phyloP scores from a whole-genome alignment of 2,888 invertebrate genomes.

The Chironomus riparius region DNA sequence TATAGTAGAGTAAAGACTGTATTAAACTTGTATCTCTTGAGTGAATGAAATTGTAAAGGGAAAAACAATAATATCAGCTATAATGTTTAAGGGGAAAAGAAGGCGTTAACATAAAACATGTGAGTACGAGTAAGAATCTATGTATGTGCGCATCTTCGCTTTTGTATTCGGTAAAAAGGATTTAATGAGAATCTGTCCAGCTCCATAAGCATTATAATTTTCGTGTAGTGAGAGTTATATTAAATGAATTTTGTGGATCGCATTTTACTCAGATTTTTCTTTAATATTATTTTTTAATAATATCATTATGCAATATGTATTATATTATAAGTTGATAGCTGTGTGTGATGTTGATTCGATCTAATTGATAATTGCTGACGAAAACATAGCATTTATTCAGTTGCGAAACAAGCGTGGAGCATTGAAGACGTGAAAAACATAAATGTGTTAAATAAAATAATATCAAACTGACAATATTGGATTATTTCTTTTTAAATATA shows the following conservation, averaged over 20 bases:
- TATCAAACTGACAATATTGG: neutral
- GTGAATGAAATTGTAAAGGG: no score
- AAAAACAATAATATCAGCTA: no score
- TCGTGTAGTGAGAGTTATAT: neutral
- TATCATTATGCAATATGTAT: constrained; percentile 20
- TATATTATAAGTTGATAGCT: constrained; percentile 24
- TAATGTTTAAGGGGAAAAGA: no score
- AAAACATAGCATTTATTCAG: constrained; percentile 15
- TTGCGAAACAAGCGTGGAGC: neutral
- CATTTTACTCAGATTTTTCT: constrained; percentile 22
- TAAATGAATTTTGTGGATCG: constrained; percentile 25
- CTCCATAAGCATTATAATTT: neutral
- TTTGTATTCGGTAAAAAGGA: neutral
- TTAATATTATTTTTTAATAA: constrained; percentile 8
- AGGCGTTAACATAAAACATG: no score
- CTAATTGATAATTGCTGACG: constrained; percentile 24
- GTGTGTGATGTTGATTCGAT: constrained; percentile 24
- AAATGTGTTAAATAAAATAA: neutral
- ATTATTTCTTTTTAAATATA: neutral
- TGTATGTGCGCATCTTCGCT: neutral
- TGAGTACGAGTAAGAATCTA: neutral
- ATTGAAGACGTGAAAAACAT: neutral
- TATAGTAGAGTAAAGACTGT: no score
- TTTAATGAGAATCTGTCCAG: constrained; percentile 10
- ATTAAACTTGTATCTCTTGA: no score